Evolutionary conservation across 92 coral and sea anemone genomes (phyloP).

Genomic region (Epizoanthus scotinus): DNA sequence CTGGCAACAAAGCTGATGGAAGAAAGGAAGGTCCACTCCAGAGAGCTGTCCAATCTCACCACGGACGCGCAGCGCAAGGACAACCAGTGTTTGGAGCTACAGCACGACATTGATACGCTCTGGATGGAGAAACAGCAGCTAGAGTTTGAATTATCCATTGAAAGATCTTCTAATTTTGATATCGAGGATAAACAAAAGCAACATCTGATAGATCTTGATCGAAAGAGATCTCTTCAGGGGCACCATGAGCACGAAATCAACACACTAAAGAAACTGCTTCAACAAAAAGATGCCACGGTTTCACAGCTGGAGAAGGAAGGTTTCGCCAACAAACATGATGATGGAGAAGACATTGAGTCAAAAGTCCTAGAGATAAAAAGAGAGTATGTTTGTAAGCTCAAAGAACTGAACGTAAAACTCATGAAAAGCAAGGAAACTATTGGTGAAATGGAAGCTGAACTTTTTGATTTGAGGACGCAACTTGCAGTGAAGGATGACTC

Average conservation of each 20-base stretch:
- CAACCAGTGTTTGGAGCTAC: conserved; percentile 19
- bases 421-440: neutral
- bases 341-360: neutral
- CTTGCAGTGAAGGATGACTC: neutral
- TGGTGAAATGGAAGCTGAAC: neutral
- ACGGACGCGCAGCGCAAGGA: conserved; percentile 23
- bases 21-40: conserved; percentile 11
- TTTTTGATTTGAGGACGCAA: conserved; percentile 1
- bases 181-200: neutral
- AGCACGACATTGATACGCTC: conserved; percentile 26
- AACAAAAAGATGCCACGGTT: neutral
- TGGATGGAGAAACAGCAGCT: conserved; percentile 32
- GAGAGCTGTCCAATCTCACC: conserved; percentile 24
- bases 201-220: neutral
- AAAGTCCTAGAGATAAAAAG: neutral
- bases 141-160: conserved; percentile 32
- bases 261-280: neutral
- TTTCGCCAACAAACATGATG: neutral
- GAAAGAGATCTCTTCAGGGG: neutral
- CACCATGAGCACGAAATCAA: neutral
- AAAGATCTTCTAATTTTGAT: conserved; percentile 9
- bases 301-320: neutral
- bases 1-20: conserved; percentile 16
- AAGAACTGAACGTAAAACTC: neutral
- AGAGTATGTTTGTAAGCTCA: neutral